phyloP scores from a whole-genome alignment of 2,113 vertebrate species.

The Periophthalmodon schlosseri region DNA sequence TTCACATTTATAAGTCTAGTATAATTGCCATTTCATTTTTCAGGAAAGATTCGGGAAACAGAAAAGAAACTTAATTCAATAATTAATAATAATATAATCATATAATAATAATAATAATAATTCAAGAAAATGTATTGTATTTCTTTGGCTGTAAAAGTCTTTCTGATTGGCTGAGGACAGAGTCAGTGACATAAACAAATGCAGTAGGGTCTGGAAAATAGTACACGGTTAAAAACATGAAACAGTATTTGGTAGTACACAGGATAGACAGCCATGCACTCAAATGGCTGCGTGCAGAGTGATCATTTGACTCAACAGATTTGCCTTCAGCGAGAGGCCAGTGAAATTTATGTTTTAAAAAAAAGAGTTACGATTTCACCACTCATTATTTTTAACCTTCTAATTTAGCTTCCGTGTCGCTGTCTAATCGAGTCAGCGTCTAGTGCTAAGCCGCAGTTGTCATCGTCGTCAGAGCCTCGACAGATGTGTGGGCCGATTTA shows the following conservation, averaged over 20 bases:
- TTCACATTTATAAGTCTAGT: not conserved
- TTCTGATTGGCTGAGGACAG: no score
- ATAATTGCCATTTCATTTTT: no score
- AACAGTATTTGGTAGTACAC: not conserved
- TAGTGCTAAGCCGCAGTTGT: constrained; percentile 9
- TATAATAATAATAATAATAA: no score
- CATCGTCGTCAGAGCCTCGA: not conserved
- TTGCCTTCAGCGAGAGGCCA: constrained; percentile 42
- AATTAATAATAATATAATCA: no score
- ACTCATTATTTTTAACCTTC: constrained; percentile 19
- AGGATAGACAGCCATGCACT: constrained; percentile 38
- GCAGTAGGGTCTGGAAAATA: no score
- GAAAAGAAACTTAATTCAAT: no score
- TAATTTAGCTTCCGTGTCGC: not conserved
- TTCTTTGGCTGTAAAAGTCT: no score
- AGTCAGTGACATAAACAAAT: no score
- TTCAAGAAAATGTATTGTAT: no score
- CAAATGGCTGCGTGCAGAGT: constrained; percentile 54
- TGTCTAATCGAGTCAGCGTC: constrained; percentile 2
- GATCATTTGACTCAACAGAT: constrained; percentile 64
- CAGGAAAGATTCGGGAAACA: no score
- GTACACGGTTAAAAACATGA: no score
- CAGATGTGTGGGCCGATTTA: constrained; percentile 10
- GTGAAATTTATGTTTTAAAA: constrained; percentile 21
- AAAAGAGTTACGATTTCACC: constrained; percentile 10